Evolutionary conservation across 2,797 vertebrate genomes (phyloP).

Genomic region (Notolabrus celidotus): DNA sequence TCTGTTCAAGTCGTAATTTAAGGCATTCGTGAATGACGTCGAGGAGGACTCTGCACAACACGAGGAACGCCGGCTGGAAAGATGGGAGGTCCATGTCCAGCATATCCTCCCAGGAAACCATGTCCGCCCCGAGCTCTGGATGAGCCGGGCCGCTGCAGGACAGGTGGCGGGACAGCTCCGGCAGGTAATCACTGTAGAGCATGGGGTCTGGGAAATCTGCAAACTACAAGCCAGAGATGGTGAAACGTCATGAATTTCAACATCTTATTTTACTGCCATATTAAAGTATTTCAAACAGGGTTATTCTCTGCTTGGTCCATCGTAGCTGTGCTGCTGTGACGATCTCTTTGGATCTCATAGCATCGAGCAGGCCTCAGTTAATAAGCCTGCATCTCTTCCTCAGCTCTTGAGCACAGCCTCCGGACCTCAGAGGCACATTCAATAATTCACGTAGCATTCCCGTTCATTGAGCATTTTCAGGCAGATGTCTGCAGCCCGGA

Average conservation of each 20-base stretch:
- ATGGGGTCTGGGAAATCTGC: conserved; percentile 94
- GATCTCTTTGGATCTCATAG: no score
- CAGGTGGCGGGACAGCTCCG: conserved; percentile 87
- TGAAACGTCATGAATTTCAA: conserved; percentile 14
- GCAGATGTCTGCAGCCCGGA: neutral
- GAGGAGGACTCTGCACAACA: conserved; percentile 96
- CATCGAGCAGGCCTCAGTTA: no score
- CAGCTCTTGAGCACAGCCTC: neutral
- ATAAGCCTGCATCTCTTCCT: neutral
- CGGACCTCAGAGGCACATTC: conserved; percentile 7
- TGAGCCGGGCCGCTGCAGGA: conserved; percentile 79
- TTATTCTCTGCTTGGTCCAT: no score
- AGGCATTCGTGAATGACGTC: conserved; percentile 99
- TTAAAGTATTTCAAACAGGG: neutral
- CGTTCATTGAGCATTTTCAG: neutral
- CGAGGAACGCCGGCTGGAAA: conserved; percentile 95
- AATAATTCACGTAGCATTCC: conserved; percentile 3
- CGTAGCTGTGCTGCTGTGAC: no score
- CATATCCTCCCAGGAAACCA: conserved; percentile 93
- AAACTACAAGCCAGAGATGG: conserved; percentile 83
- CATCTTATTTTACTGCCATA: no score
- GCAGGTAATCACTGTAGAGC: conserved; percentile 96
- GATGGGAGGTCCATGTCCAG: conserved; percentile 96
- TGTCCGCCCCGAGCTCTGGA: conserved; percentile 85
- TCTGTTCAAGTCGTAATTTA: conserved; percentile 95